These are phyloP conservation scores for Istiophorus platypterus DNA, from an alignment of 2,113 vertebrate genomes.

Conservation along the genomic window DNA sequence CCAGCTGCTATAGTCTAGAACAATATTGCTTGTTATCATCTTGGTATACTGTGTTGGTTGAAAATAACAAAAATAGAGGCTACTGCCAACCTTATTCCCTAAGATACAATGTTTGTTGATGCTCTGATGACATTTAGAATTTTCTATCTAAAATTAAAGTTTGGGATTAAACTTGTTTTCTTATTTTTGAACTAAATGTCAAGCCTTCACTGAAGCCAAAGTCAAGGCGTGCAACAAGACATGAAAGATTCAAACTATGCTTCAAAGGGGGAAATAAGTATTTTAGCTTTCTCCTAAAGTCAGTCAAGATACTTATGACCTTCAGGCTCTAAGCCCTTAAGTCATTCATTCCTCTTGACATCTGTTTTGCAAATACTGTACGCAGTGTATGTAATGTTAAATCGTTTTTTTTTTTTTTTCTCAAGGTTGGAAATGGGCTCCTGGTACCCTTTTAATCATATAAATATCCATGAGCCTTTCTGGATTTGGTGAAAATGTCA, in stretches of 20 bases:
- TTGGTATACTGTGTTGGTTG: not conserved
- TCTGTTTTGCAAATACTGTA: slow-evolving; percentile 28
- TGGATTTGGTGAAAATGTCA: slow-evolving; percentile 64
- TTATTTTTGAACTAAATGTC: not conserved
- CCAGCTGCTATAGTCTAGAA: too few relatives aligned
- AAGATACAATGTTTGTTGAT: not conserved
- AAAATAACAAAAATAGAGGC: not conserved
- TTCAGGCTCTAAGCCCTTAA: slow-evolving; percentile 39
- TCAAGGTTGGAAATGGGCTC: slow-evolving; percentile 27
- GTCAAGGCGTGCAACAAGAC: slow-evolving; percentile 13
- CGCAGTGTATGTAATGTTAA: not conserved
- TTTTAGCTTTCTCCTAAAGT: slow-evolving; percentile 2
- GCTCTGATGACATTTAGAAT: not conserved
- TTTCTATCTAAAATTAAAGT: not conserved
- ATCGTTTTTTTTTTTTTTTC: slow-evolving; percentile 24
- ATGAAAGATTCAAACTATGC: slow-evolving; percentile 15
- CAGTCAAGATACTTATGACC: slow-evolving; percentile 21
- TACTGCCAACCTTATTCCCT: not conserved
- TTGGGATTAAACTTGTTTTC: not conserved
- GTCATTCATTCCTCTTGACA: slow-evolving; percentile 50
- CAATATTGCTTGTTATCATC: not conserved
- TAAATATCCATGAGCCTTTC: slow-evolving; percentile 41
- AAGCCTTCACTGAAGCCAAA: not conserved
- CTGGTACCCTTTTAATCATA: slow-evolving; percentile 28
- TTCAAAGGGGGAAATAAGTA: slow-evolving; percentile 10